Base-by-base conservation (phyloP, 2,797 vertebrate genomes). In the Sebastes vulpes region DNA sequence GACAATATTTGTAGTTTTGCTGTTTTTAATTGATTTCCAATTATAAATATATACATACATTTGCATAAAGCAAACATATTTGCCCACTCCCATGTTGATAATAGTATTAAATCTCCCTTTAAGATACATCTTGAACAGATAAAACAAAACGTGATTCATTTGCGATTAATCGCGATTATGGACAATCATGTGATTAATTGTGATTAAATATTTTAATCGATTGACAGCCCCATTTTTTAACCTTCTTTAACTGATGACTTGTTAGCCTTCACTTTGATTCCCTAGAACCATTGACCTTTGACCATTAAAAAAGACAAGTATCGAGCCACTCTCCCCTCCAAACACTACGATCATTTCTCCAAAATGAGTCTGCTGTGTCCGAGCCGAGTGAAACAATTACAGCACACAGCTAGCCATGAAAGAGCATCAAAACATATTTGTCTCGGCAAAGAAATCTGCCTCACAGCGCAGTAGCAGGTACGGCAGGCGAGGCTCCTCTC, bases 361-460 rank as follows among this genome's bases (percentile, higher is more conserved):
- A 18, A 57, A 79, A 69, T 26, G 12, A 77, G 32, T 14, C 18
- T 6, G 4, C 20, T 4, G 16, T 6, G 38, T 84, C 59, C 50
- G 31, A 10, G 29, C 3, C 21, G 12, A 66, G 52, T 56, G 11
- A 68, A 83, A 67, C 86, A 71, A 72, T 84, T 67, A 75, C 29
- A 20, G 32, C 5, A 1, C 1, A 14, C 6, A 42, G 42, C 9
- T 16, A 6, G 60, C 74, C 9, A 46, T 29, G 72, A 89, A 78
- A 72, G 61, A 79, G 85, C 74, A 83, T 84, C 77, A 67, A 69
- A 88, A 81, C 74, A 86, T 72, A 83, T 92, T 91, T 86, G 83
- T 91, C 75, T 81, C 23, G 70, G 79, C 87, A 88, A 32, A 12
- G 70, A 87, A 89, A 90, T 91, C 61, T 85, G 73, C 14, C 87